Base-by-base conservation (phyloP, 2,888 invertebrate genomes). In the Oscheius sp. region DNA sequence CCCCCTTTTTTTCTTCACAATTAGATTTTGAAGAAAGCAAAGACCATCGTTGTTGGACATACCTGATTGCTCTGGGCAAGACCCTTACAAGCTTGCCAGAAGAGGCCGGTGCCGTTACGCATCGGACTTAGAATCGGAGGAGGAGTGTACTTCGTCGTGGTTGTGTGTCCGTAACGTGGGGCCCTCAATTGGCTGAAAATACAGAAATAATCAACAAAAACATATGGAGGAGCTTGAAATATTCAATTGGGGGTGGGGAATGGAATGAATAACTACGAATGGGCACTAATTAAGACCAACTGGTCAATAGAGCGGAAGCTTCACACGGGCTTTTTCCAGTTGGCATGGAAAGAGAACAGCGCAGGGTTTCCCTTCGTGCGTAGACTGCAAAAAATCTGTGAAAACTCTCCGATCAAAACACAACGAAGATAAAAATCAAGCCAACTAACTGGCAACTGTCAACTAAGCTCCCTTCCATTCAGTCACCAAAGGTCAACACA, bases 91-190 rank as follows among this genome's bases (percentile, higher is more conserved):
- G 77, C 77, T 32, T 71, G 87, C 86, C 90, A 90, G 85, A 92
- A 94, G 2, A 96, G 89, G 0, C 96, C 96, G 0, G 92, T 90
- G 0, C 94, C 94, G 75, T 91, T 91, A 73, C 97, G 90, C 70
- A 93, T 92, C 0, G 97, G 97, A 85, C 94, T 93, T 64, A 97
- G 89, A 85, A 97, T 93, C 0, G 97, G 97, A 30, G 94, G 92
- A 14, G 97, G 95, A 0, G 95, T 96, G 87, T 93, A 97, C 26
- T 45, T 26, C 17, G 59, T 36, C 14, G 38, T 49, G 17, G 68
- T 44, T 17, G 24, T 50, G 30, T 44, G 50, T 22, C 50, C 38
- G 65, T 62, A 70, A 51, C 74, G 70, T 36, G 76, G 76, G 9
- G 76, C 70, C 2, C 78, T 73, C 17, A 78, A 71, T 54, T 77